Conservation (phyloP, 2,113 vertebrate species). For the Rhinoptilus africanus region DNA sequence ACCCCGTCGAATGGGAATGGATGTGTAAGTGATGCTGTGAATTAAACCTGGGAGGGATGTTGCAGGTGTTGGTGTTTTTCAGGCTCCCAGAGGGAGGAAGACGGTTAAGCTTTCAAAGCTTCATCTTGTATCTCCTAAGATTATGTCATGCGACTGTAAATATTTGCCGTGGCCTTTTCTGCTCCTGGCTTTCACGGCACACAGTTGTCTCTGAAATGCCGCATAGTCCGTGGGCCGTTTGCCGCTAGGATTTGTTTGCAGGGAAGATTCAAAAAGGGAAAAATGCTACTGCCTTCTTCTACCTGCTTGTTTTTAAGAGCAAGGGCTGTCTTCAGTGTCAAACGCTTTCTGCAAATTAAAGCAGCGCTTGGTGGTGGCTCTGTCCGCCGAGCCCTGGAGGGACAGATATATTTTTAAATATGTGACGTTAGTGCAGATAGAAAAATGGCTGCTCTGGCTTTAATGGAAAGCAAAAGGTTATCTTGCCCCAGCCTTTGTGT, state of each 20-base stretch:
- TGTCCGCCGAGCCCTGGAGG: background rate
- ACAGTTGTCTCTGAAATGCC: background rate
- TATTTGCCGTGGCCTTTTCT: background rate
- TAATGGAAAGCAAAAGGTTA: slow-evolving; percentile 72
- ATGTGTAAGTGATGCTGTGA: background rate
- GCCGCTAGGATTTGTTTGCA: background rate
- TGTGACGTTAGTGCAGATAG: background rate
- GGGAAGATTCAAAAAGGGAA: background rate
- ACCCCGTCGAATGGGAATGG: background rate
- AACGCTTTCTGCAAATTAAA: background rate
- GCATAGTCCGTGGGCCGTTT: background rate
- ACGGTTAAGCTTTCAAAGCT: background rate
- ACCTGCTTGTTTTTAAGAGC: background rate
- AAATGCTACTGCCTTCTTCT: background rate
- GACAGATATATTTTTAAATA: background rate
- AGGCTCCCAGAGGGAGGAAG: background rate
- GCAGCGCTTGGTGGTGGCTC: background rate
- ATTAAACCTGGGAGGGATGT: background rate
- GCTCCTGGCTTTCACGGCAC: background rate
- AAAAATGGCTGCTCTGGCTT: slow-evolving; percentile 63
- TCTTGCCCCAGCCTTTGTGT: slow-evolving; percentile 74
- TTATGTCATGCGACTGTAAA: background rate
- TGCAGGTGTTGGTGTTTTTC: background rate
- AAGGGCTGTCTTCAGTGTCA: background rate
- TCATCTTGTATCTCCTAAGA: background rate